Evolutionary conservation across 2,797 vertebrate species (phyloP).

Genomic region (Pseudomugil gertrudae): DNA sequence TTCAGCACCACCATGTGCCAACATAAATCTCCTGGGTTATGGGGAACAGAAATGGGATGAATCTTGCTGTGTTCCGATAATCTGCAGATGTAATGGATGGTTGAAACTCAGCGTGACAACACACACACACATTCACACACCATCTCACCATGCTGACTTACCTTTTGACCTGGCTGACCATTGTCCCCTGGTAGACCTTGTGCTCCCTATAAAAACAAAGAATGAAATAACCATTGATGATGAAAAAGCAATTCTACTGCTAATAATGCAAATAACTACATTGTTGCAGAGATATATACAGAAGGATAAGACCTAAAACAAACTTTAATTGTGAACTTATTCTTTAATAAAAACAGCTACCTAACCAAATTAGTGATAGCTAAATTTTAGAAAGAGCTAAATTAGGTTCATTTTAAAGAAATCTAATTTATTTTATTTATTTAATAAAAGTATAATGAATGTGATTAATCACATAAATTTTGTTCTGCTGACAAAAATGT

Average conservation of each 20-base stretch:
- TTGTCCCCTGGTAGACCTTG: conserved; percentile 84
- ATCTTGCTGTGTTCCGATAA: conserved; percentile 18
- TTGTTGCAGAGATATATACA: background rate
- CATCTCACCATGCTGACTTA: conserved; percentile 63
- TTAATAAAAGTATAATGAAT: no score
- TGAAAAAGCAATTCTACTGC: conserved; percentile 10
- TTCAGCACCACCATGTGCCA: conserved; percentile 36
- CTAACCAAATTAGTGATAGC: background rate
- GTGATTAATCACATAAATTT: no score
- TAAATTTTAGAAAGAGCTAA: no score
- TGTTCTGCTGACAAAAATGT: background rate
- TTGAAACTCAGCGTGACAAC: conserved; percentile 21
- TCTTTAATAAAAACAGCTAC: background rate
- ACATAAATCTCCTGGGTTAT: conserved; percentile 34
- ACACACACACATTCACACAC: conserved; percentile 11
- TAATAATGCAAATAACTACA: background rate
- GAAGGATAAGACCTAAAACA: background rate
- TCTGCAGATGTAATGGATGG: conserved; percentile 32
- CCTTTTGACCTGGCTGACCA: conserved; percentile 89
- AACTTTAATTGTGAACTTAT: background rate
- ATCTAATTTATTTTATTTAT: no score
- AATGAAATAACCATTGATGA: conserved; percentile 15
- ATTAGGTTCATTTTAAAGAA: no score
- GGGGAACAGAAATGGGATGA: conserved; percentile 8
- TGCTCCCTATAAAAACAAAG: conserved; percentile 80